A percentile compares a stretch with the other conserved stretches of the same genome.
These are phyloP conservation scores for Ochropleura plecta DNA, from an alignment of 2,888 invertebrate species.

Conservation along the genomic window DNA sequence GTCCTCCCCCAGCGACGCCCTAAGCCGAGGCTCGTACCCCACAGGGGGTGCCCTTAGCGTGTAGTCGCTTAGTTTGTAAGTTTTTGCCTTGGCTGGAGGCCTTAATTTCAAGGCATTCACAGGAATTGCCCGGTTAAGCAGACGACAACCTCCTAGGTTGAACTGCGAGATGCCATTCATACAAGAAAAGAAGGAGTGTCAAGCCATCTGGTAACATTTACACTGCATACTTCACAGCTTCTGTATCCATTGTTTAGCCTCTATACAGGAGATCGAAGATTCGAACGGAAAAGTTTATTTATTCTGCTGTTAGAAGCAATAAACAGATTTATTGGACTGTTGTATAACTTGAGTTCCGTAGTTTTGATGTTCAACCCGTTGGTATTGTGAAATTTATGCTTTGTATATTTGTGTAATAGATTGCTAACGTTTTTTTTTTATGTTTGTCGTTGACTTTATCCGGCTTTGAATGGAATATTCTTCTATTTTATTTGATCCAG, in stretches of 20 bases:
- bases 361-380: conserved; percentile 37
- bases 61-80: too few relatives aligned
- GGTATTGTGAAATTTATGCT: conserved; percentile 24
- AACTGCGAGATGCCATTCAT: too few relatives aligned
- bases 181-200: too few relatives aligned
- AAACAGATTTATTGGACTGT: conserved; percentile 46
- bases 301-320: conserved; percentile 24
- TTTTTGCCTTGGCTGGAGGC: too few relatives aligned
- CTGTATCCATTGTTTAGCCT: conserved; percentile 2
- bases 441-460: background rate
- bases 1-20: too few relatives aligned
- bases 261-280: conserved; percentile 20
- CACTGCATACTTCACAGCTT: conserved; percentile 11
- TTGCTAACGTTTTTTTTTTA: conserved; percentile 18
- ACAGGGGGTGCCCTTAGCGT: too few relatives aligned
- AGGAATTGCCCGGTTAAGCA: too few relatives aligned
- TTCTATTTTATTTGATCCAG: background rate
- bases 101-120: too few relatives aligned
- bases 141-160: too few relatives aligned
- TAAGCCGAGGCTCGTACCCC: too few relatives aligned
- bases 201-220: background rate
- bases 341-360: conserved; percentile 40
- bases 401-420: conserved; percentile 20
- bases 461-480: conserved; percentile 10
- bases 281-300: conserved; percentile 40